phyloP scores from a whole-genome alignment of 2,113 vertebrate species.

The Beaufortia kweichowensis region DNA sequence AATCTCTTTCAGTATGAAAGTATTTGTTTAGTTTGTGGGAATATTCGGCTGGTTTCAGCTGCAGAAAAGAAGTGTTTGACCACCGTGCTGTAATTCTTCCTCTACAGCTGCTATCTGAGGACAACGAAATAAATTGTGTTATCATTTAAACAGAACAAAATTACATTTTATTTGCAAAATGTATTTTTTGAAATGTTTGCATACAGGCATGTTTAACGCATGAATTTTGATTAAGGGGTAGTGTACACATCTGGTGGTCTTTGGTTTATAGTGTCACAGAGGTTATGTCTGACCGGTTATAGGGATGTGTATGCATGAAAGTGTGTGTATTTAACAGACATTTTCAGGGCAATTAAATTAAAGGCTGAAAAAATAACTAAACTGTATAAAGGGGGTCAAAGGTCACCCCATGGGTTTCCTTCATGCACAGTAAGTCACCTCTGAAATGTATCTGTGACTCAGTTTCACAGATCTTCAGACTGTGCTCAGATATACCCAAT shows the following conservation, averaged over 20 bases:
- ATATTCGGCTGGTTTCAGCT: slow-evolving; percentile 29
- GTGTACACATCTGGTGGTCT: background rate
- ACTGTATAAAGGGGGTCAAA: background rate
- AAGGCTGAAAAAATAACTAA: slow-evolving; percentile 13
- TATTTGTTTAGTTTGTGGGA: slow-evolving; percentile 34
- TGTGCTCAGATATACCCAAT: no score
- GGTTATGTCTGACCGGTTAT: background rate
- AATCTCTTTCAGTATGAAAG: slow-evolving; percentile 6
- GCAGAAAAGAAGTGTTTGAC: background rate
- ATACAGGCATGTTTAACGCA: background rate
- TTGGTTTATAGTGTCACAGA: slow-evolving; percentile 18
- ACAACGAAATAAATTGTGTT: background rate
- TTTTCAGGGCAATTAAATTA: slow-evolving; percentile 19
- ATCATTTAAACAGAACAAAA: no score
- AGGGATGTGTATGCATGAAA: background rate
- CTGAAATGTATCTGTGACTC: no score
- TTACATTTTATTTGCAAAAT: no score
- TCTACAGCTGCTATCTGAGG: background rate
- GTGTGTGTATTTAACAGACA: background rate
- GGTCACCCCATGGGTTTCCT: background rate
- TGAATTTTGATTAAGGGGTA: background rate
- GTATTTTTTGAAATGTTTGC: background rate
- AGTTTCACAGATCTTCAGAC: no score
- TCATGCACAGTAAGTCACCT: background rate
- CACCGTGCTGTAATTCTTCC: background rate